Evolutionary conservation across 1,140 invertebrate genomes (phyloP).

Genomic region (Drosophila rhopaloa): DNA sequence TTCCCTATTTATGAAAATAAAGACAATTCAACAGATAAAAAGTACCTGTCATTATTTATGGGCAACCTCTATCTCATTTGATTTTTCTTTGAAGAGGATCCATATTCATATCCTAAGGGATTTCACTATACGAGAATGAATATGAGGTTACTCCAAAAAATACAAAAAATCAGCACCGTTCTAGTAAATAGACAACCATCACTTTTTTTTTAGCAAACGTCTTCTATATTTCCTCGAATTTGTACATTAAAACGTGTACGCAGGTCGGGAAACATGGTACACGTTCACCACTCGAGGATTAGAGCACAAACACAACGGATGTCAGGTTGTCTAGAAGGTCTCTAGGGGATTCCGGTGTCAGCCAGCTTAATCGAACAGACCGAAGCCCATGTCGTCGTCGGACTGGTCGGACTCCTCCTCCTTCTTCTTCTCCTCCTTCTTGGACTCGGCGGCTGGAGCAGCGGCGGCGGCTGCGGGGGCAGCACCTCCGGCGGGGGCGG

Average conservation of each 20-base stretch:
- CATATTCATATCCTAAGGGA: no score
- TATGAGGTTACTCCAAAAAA: neutral
- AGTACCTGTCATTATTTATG: no score
- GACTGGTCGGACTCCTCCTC: conserved; percentile 93
- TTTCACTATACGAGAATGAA: no score
- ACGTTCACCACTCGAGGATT: conserved; percentile 29
- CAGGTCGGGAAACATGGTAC: conserved; percentile 52
- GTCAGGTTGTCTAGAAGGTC: conserved; percentile 35
- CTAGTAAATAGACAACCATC: neutral
- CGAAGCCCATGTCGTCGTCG: conserved; percentile 98
- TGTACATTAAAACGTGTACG: conserved; percentile 84
- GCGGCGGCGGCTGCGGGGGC: conserved; percentile 87
- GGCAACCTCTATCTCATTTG: no score
- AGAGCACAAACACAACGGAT: conserved; percentile 52
- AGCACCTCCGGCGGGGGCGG: conserved; percentile 90
- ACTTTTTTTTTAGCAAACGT: conserved; percentile 50
- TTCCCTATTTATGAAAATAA: no score
- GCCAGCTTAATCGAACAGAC: conserved; percentile 90
- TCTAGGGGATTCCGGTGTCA: conserved; percentile 7
- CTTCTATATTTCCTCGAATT: conserved; percentile 72
- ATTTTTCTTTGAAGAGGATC: no score
- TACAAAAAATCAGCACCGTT: neutral
- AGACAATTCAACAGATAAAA: no score
- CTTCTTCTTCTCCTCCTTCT: conserved; percentile 93
- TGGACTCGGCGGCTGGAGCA: conserved; percentile 88